Base-by-base conservation (phyloP, 2,113 vertebrate genomes). In the Oceanodroma tethys region DNA sequence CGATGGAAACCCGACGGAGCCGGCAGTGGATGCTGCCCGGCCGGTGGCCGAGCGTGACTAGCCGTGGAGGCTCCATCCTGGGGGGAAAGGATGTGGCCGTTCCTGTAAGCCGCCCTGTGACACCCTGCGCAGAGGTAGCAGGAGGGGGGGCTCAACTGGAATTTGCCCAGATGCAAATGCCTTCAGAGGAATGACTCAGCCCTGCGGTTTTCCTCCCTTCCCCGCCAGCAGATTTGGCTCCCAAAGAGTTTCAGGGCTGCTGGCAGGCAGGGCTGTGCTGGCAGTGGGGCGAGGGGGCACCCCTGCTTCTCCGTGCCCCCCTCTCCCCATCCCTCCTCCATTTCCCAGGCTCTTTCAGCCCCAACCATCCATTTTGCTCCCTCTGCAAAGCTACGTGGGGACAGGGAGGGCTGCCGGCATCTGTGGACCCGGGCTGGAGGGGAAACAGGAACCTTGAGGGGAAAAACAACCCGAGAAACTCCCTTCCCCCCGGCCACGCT, bases 151-250 rank as follows among this genome's bases (percentile, higher is more conserved):
- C 66, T 89, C 8, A 1, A 36, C 81, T 96, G 90, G 86, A 92
- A 94, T 84, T 91, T 82, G 18, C 81, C 36, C 67, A 71, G 60
- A 90, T 72, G 56, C 63, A 80, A 93, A 95, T 92, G 47, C 81
- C 32, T 91, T 91, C 32, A 3, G 40, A 90, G 25, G 55, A 82
- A 22, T 96, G 95, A 96, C 90, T 94, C 95, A 96, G 86, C 40
- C 36, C 70, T 90, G 95, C 11, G 88, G 96, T 87, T 97, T 97
- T 94, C 93, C 91, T 96, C 83, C n/a, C 50, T 81, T 92, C 63
- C 60, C 84, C 25, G 7, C 72, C 89, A 91, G 81, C 62, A 81
- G 58, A 91, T 88, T 93, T 83, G 75, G 63, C 71, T 93, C 63
- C 62, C 72, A 30, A 70, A 91, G 42, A 53, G 80, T n/a, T 86